phyloP scores from a whole-genome alignment of 2,113 vertebrate species.

The Anser brachyrhynchus region DNA sequence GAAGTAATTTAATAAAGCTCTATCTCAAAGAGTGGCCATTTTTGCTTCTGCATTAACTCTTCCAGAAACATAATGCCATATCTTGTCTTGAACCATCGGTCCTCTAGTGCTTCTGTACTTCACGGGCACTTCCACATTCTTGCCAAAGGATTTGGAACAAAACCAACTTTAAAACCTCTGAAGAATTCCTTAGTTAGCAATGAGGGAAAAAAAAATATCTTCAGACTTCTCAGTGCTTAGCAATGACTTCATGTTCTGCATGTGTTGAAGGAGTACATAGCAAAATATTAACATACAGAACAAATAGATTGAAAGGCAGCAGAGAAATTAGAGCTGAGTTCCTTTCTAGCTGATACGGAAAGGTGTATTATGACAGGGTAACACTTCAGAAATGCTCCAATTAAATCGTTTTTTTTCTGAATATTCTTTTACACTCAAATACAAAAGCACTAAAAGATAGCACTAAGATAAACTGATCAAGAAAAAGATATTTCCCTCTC shows the following conservation, averaged over 20 bases:
- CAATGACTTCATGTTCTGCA: neutral
- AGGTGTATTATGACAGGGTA: neutral
- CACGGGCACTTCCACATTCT: neutral
- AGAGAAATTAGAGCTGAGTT: neutral
- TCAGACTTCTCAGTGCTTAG: neutral
- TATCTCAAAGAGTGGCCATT: neutral
- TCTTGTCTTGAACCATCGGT: neutral
- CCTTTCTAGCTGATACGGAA: neutral
- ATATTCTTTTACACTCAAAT: neutral
- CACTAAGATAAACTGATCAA: neutral
- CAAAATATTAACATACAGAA: neutral
- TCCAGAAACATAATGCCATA: neutral
- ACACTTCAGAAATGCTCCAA: neutral
- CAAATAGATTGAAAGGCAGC: neutral
- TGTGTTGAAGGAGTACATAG: fast-evolving
- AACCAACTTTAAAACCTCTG: neutral
- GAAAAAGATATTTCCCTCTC: neutral
- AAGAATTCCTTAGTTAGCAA: neutral
- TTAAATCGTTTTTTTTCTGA: neutral
- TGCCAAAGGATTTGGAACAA: neutral
- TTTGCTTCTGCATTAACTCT: neutral
- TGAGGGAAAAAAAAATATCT: neutral
- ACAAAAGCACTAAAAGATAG: neutral
- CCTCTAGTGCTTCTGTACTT: neutral
- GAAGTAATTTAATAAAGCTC: neutral